Conservation (phyloP, 1,140 invertebrate species). For the Drosophila novamexicana region DNA sequence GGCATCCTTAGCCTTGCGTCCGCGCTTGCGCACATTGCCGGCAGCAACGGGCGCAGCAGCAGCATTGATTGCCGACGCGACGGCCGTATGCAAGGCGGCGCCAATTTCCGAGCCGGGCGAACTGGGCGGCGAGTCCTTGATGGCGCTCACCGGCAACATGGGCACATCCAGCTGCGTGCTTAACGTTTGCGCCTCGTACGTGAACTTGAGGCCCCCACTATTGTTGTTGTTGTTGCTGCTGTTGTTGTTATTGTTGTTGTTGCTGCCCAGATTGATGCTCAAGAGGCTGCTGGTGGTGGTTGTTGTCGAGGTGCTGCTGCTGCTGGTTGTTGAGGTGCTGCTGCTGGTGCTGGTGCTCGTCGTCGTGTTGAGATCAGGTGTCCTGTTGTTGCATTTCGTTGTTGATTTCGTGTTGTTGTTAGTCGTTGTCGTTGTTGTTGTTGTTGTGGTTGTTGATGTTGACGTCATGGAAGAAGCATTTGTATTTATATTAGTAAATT, state of each 20-base stretch:
- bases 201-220: conserved; percentile 77
- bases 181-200: conserved; percentile 76
- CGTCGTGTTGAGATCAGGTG: conserved; percentile 67
- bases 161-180: conserved; percentile 51
- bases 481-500: conserved; percentile 69
- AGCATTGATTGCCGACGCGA: conserved; percentile 6
- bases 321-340: conserved; percentile 27
- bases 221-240: conserved; percentile 17
- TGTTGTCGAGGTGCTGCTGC: conserved; percentile 4
- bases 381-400: conserved; percentile 62
- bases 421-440: conserved; percentile 15
- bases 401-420: conserved; percentile 33
- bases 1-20: conserved; percentile 76
- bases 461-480: conserved; percentile 61
- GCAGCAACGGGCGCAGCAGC: conserved; percentile 85
- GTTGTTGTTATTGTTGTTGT: conserved; percentile 16
- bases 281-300: conserved; percentile 30
- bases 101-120: conserved; percentile 87
- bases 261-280: conserved; percentile 32
- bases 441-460: conserved; percentile 25
- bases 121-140: conserved; percentile 87
- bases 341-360: conserved; percentile 30
- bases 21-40: conserved; percentile 85
- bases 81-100: conserved; percentile 46
- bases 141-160: conserved; percentile 61